Evolutionary conservation across 2,888 invertebrate genomes (phyloP).

Genomic region (Rugalucina vietnamica): DNA sequence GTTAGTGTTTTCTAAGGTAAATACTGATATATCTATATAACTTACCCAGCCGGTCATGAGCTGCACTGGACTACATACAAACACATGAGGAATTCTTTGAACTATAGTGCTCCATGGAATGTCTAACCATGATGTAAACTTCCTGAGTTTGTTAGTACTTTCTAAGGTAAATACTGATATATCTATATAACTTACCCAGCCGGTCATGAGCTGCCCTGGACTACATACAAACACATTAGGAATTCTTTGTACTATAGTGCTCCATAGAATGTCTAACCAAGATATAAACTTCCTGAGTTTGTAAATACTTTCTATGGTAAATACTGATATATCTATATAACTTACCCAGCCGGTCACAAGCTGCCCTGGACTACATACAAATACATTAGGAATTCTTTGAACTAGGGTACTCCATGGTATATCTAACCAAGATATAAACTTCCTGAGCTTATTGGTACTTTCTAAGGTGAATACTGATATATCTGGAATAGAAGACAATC

Average conservation of each 20-base stretch:
- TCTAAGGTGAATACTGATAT: conserved; percentile 90
- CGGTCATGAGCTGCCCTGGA: conserved; percentile 42
- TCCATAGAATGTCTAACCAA: conserved; percentile 91
- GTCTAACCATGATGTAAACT: conserved; percentile 92
- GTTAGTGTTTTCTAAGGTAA: too few species aligned
- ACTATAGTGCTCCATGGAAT: conserved; percentile 87
- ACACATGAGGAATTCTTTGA: conserved; percentile 38
- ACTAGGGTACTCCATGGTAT: conserved; percentile 87
- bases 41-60: conserved; percentile 17
- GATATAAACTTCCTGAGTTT: conserved; percentile 92
- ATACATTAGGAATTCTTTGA: conserved; percentile 38
- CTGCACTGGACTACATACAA: conserved; percentile 54
- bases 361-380: conserved; percentile 54
- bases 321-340: too few species aligned
- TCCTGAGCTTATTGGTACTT: conserved; percentile 93
- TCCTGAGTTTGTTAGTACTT: conserved; percentile 92
- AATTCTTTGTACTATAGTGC: conserved; percentile 58
- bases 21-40: too few species aligned
- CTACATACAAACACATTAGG: conserved; percentile 56
- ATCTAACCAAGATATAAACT: conserved; percentile 92
- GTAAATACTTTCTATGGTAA: too few species aligned
- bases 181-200: neutral
- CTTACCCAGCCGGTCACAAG: conserved; percentile 19
- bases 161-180: too few species aligned
- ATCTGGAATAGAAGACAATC: conserved; percentile 46